Evolutionary conservation across 2,113 vertebrate genomes (phyloP), one percentile per base, ranked within the genome.

Genomic region (Bubalus kerabau): DNA sequence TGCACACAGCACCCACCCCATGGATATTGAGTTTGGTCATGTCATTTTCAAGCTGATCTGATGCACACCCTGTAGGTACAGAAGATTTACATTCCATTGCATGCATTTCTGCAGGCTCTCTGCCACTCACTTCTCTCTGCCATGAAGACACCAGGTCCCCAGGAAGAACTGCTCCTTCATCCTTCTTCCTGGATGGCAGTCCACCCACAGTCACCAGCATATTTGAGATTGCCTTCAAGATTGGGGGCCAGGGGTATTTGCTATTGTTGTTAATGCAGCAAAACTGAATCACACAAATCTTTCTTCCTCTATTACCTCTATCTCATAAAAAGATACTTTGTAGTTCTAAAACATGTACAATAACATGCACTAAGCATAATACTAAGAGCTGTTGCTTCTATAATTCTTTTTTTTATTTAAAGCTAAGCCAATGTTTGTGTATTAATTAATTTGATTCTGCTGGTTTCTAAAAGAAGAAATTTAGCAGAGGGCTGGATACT

Each of bases 181-280:
- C n/a, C 87, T 4, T 7, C 50, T 48, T 86, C 67, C 52, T 30
- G 30, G 12, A 50, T 3, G 28, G 23, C 78, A 28, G n/a, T 24
- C 0, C 0, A 89, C 28, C 28, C 8, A 2, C 32, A 15, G 3
- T 46, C 17, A 2, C 16, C 84, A 24, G n/a, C 8, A 7, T 5
- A 3, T 78, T n/a, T 64, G 67, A 67, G 36, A 80, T 46, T 46
- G 30, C 21, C 21, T 74, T 74, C 67, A 74, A 40, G 32, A 21
- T 2, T 3, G 28, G 10, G 21, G 14, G 14, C 4, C 46, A 82
- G 11, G 5, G 71, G 23, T 43, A 40, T 76, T 43, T 54, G 21
- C 46, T 30, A 30, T 16, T 6, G 59, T 23, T 46, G 12, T 26
- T 32, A 56, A 64, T 30, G 62, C 5, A 54, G 15, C 43, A 67